Conservation (phyloP, 2,113 vertebrate genomes). For the Talpa occidentalis region DNA sequence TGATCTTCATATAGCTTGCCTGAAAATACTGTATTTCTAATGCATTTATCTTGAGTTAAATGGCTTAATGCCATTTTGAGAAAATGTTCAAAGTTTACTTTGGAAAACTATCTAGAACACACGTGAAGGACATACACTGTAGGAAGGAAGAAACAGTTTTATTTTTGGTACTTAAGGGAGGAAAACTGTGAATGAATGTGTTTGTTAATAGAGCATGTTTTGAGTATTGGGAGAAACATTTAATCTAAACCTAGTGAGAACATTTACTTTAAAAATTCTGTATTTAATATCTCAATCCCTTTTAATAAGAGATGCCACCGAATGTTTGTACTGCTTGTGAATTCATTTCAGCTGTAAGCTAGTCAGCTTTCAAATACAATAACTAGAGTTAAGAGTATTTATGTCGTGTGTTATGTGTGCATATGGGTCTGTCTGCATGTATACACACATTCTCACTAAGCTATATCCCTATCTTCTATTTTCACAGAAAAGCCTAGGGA, state of each 20-base stretch:
- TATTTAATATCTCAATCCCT: neutral
- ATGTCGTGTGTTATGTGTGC: neutral
- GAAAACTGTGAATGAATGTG: neutral
- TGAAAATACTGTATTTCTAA: neutral
- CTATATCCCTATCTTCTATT: neutral
- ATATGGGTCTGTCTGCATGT: neutral
- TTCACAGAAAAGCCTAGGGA: neutral
- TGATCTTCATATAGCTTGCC: neutral
- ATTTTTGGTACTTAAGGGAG: neutral
- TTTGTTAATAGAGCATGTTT: neutral
- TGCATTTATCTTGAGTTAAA: neutral
- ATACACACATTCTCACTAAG: neutral
- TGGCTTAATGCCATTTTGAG: neutral
- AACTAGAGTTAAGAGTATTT: neutral
- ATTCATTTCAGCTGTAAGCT: neutral
- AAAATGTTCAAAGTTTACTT: constrained; percentile 6
- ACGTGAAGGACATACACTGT: neutral
- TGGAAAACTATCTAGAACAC: neutral
- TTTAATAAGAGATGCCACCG: neutral
- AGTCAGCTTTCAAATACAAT: constrained; percentile 4
- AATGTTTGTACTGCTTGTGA: neutral
- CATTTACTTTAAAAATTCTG: neutral
- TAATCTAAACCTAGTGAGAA: neutral
- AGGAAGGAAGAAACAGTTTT: neutral
- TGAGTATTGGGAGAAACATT: neutral